Evolutionary conservation across 2,113 vertebrate species (phyloP).

Genomic region (Sturnus vulgaris): DNA sequence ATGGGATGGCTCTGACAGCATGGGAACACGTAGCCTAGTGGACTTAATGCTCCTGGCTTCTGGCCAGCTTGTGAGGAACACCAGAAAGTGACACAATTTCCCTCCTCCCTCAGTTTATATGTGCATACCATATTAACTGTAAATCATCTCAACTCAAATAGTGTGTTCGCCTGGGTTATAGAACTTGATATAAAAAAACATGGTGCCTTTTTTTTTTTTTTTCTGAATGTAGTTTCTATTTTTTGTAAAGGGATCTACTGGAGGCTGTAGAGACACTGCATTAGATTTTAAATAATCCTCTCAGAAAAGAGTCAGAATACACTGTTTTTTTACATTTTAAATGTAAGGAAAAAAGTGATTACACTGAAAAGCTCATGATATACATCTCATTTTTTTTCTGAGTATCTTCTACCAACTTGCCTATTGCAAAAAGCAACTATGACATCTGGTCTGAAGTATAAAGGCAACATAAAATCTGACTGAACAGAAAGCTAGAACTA

Average conservation of each 20-base stretch:
- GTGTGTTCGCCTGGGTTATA: not conserved
- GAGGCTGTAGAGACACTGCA: not conserved
- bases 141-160: not conserved
- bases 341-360: not conserved
- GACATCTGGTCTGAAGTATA: not conserved
- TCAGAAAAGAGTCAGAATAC: not conserved
- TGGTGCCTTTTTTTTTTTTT: not conserved
- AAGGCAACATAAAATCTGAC: not conserved
- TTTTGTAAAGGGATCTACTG: not conserved
- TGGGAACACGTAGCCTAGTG: not conserved
- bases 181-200: not conserved
- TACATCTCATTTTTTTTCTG: not conserved
- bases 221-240: not conserved
- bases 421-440: not conserved
- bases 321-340: not conserved
- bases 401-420: not conserved
- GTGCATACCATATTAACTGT: not conserved
- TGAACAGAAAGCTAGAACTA: not conserved
- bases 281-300: not conserved
- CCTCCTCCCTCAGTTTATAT: not conserved
- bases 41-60: not conserved
- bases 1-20: not conserved
- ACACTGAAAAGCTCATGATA: not conserved
- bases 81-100: not conserved
- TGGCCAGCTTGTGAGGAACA: accelerated